phyloP scores from a whole-genome alignment of 2,113 vertebrate genomes.

The Semnornis frantzii region DNA sequence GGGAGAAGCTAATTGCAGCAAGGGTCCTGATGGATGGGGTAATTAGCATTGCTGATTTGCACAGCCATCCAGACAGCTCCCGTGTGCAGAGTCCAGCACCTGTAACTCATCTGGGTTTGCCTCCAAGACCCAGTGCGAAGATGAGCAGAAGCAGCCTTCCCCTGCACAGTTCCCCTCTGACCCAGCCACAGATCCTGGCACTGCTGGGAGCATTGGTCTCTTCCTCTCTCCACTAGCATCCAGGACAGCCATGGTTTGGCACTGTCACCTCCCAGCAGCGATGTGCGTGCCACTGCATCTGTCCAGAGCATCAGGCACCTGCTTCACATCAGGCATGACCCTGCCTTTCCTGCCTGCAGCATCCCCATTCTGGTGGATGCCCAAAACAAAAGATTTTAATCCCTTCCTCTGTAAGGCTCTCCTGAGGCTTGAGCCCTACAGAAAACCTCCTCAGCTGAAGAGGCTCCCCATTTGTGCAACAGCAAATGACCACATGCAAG shows the following conservation, averaged over 20 bases:
- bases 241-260: not conserved
- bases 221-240: not conserved
- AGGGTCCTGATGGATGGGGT: not conserved
- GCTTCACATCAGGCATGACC: not conserved
- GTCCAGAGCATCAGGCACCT: not conserved
- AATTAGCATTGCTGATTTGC: not conserved
- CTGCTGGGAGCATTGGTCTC: not conserved
- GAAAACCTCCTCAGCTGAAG: not conserved
- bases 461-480: not conserved
- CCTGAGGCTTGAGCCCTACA: not conserved
- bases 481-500: not conserved
- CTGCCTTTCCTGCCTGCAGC: not conserved
- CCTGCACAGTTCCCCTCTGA: not conserved
- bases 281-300: not conserved
- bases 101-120: rapidly evolving
- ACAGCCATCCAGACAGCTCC: not conserved
- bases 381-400: not conserved
- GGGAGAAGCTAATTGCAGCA: not conserved
- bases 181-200: not conserved
- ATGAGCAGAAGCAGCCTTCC: not conserved
- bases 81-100: not conserved
- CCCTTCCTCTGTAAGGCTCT: not conserved
- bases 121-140: not conserved
- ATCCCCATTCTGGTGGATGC: not conserved
- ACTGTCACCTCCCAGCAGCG: not conserved